Base-by-base conservation (phyloP, 2,888 invertebrate species). In the Dolichomitus sp. region DNA sequence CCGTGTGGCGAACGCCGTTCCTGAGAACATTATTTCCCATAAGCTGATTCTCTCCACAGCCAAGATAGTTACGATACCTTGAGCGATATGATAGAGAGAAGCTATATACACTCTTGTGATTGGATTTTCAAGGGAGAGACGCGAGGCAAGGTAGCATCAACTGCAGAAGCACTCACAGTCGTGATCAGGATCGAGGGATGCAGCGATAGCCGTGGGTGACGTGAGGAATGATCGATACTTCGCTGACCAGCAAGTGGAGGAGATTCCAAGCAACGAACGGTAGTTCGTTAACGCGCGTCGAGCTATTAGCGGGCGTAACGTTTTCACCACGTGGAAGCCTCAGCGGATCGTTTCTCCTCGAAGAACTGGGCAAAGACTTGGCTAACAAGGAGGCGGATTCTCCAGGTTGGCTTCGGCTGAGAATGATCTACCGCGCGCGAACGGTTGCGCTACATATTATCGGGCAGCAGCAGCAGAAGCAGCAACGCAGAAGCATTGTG, bases 341-440 rank as follows among this genome's bases (percentile, higher is more conserved):
- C 77, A 59, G 59, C 89, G 88, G 89, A 88, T 92, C 90, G 86
- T 87, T 88, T 88, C 89, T 89, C 89, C 89, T 89, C 88, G 85
- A 85, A 87, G 91, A 89, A 37, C 89, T 90, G 89, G 90, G 92
- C 90, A 92, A 93, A 92, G 70, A 90, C 91, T 86, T 77, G 88
- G 88, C 91, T 93, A 93, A 93, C 93, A 93, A 93, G 93, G 92
- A 92, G 93, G 93, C 93, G 93, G 91, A 90, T 88, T 91, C 89
- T 66, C 81, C 81, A 30, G 19, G 70, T 59, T 70, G 77, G 81
- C 65, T 69, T 82, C 88, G 87, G 85, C 83, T 87, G 87, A 85
- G 89, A 89, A 93, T 93, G 93, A 93, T 93, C 91, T 92, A 93
- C 92, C 90, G 92, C 90, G 90, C 88, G 85, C 81, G 83, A 88